These are phyloP conservation scores for Helicorthomorpha holstii DNA, from an alignment of 1,140 invertebrate species.

Conservation along the genomic window DNA sequence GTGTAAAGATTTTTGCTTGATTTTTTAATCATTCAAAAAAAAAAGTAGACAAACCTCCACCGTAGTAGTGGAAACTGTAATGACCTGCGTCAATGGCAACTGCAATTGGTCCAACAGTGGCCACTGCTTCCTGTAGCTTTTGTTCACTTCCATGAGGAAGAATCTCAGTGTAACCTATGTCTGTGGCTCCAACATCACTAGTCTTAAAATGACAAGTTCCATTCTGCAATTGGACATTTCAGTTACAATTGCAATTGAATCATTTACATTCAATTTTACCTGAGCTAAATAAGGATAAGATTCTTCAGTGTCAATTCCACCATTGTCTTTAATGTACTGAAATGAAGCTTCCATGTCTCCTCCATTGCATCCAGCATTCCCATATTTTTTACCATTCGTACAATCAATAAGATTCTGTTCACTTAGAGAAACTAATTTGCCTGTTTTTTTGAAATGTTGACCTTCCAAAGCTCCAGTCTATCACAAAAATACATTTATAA, in stretches of 20 bases:
- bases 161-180: neutral
- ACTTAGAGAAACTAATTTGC: conserved; percentile 26
- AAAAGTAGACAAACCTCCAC: neutral
- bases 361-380: conserved; percentile 47
- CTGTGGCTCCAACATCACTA: neutral
- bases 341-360: conserved; percentile 44
- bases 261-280: neutral
- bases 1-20: neutral
- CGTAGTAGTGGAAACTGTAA: conserved; percentile 20
- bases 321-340: conserved; percentile 40
- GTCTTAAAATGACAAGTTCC: neutral
- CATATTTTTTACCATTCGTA: conserved; percentile 22
- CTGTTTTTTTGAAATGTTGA: conserved; percentile 27
- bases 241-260: no score
- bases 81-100: conserved; percentile 28
- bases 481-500: neutral
- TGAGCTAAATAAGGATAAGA: conserved; percentile 29
- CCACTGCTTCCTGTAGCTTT: conserved; percentile 21
- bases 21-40: neutral
- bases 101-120: conserved; percentile 26
- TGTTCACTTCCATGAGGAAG: neutral
- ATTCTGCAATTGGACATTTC: neutral
- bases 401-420: conserved; percentile 6
- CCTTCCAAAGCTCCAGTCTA: conserved; percentile 33
- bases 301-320: conserved; percentile 40